Conservation (phyloP, 2,797 vertebrate species). For the Ptychobarbus kaznakovi region DNA sequence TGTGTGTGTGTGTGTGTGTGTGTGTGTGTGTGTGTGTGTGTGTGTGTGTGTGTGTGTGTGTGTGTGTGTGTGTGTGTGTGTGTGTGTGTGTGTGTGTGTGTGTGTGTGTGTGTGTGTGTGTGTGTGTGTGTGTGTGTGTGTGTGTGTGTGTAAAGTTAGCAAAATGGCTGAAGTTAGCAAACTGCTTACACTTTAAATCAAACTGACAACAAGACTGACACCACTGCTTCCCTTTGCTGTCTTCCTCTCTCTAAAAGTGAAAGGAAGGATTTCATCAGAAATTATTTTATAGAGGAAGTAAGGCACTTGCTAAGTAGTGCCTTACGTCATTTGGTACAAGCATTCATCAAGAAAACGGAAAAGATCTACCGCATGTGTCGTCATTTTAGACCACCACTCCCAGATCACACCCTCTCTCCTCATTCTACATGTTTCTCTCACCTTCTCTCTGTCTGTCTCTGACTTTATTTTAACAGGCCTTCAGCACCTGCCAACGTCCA, state of each 20-base stretch:
- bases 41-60: too few relatives aligned
- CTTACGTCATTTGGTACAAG: not conserved
- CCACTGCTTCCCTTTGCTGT: constrained; percentile 46
- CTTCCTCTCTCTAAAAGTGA: constrained; percentile 43
- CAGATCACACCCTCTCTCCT: not conserved
- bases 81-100: too few relatives aligned
- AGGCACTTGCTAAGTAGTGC: not conserved
- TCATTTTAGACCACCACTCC: not conserved
- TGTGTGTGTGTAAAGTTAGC: not conserved
- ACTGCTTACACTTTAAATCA: constrained; percentile 40
- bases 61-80: too few relatives aligned
- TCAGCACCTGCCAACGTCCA: constrained; percentile 15
- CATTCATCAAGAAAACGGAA: not conserved
- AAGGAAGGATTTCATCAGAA: constrained; percentile 1
- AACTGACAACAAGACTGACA: not conserved
- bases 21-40: too few relatives aligned
- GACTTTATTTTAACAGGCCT: not conserved
- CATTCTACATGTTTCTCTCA: not conserved
- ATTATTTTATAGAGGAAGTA: not conserved
- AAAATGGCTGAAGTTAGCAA: not conserved
- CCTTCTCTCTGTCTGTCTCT: not conserved
- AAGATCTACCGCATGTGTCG: not conserved
- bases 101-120: not conserved
- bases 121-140: too few relatives aligned
- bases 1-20: not conserved